These are phyloP conservation scores for Vanessa cardui DNA, from an alignment of 2,888 invertebrate species.

Conservation along the genomic window DNA sequence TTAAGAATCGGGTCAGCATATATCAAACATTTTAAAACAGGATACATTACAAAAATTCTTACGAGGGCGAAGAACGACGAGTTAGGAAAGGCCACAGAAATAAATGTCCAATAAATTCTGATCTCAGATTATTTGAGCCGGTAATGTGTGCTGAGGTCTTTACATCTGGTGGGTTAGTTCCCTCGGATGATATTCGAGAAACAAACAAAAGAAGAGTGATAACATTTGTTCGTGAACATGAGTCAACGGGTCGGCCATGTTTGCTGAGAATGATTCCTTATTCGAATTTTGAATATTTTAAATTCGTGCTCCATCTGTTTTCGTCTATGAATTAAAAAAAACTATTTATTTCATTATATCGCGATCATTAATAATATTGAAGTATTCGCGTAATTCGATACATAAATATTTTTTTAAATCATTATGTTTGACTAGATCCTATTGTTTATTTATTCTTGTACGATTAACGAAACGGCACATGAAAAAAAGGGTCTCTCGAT, in stretches of 20 bases:
- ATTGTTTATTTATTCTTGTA: no score
- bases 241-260: constrained; percentile 66
- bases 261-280: constrained; percentile 49
- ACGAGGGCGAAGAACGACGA: constrained; percentile 47
- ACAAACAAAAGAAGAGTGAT: constrained; percentile 80
- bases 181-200: constrained; percentile 72
- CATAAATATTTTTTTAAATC: no score
- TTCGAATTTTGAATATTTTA: constrained; percentile 44
- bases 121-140: constrained; percentile 43
- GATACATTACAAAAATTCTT: constrained; percentile 42
- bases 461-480: no score
- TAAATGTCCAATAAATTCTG: constrained; percentile 54
- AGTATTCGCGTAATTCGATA: not conserved
- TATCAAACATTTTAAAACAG: constrained; percentile 39
- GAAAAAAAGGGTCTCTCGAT: no score
- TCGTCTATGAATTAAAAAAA: not conserved
- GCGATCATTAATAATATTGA: not conserved
- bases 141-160: constrained; percentile 45
- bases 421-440: no score
- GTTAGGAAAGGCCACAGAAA: constrained; percentile 51
- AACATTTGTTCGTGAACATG: constrained; percentile 78
- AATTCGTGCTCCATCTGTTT: constrained; percentile 2
- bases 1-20: constrained; percentile 26
- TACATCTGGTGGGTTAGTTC: constrained; percentile 43
- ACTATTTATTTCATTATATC: not conserved